Conservation (phyloP, 2,797 vertebrate genomes). For the Poecilia picta region DNA sequence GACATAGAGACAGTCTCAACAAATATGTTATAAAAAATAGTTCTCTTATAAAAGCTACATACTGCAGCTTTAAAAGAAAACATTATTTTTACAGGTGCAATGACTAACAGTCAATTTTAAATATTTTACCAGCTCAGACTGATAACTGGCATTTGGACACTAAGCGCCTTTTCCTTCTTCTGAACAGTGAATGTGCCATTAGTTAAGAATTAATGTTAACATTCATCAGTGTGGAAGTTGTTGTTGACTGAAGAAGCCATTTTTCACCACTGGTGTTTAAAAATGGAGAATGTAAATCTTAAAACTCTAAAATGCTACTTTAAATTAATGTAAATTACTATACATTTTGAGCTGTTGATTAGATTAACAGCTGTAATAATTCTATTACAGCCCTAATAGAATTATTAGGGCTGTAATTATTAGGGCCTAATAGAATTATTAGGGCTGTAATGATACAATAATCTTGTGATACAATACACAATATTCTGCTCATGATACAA, state of each 20-base stretch:
- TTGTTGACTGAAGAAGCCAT: background rate
- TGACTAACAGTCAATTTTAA: background rate
- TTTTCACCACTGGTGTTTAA: background rate
- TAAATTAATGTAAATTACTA: too few relatives aligned
- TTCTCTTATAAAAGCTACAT: too few relatives aligned
- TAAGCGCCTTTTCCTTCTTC: background rate
- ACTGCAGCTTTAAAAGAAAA: background rate
- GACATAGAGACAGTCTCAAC: too few relatives aligned
- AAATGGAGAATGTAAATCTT: background rate
- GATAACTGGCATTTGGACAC: background rate
- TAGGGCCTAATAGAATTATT: too few relatives aligned
- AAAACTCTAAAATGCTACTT: too few relatives aligned
- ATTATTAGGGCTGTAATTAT: background rate
- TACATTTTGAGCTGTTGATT: too few relatives aligned
- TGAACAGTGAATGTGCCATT: background rate
- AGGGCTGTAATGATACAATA: too few relatives aligned
- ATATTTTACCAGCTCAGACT: background rate
- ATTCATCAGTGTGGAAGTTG: background rate
- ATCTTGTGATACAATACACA: too few relatives aligned
- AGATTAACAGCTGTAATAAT: too few relatives aligned
- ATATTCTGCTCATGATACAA: too few relatives aligned
- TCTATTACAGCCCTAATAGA: too few relatives aligned
- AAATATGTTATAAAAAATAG: too few relatives aligned
- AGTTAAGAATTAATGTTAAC: background rate
- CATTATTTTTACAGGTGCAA: background rate